Base-by-base conservation (phyloP, 1,140 invertebrate species). In the Homalodisca vitripennis region DNA sequence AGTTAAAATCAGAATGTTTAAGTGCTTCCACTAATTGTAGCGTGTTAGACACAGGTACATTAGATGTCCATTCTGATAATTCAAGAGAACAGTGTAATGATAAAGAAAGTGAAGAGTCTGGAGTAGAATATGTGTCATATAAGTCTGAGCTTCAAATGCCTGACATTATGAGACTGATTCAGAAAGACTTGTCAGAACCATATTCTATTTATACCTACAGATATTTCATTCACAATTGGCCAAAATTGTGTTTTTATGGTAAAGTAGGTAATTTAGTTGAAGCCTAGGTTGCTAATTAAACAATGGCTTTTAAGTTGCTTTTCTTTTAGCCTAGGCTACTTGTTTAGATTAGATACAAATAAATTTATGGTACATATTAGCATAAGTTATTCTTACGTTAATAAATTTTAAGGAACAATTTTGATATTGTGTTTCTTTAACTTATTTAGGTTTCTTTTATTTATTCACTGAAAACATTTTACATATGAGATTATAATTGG, bases 161-260 rank as follows among this genome's bases (percentile, higher is more conserved):
- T 73, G 89, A 94, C 78, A 98, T 99, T 73, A 99, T 99, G 94
- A 89, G 92, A 84, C 88, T 99, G 76, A 99, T 99, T 79, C 96
- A 98, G 78, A 98, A 97, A 80, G 98, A 99, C 84, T 85, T 99
- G 72, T 98, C 97, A 71, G 98, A 99, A 87, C 98, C 98, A 30
- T 99, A 99, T 84, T 99, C 97, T 70, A 98, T 99, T 83, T 99
- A 99, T 82, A 99, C 98, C 41, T 99, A 99, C 86, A 89, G 98
- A 84, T 99, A 99, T 87, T 99, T 99, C 85, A 99, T 99, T 80
- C 95, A 99, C 80, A 99, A 99, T 82, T 99, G 98, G 98, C 98
- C 98, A 80, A 95, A 98, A 84, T 83, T 99, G 69, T 99, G 97
- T 82, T 98, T 98, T 83, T 84, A n/a, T n/a, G n/a, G n/a, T n/a